Evolutionary conservation across 2,113 vertebrate species (phyloP).

Genomic region (Athene noctua): DNA sequence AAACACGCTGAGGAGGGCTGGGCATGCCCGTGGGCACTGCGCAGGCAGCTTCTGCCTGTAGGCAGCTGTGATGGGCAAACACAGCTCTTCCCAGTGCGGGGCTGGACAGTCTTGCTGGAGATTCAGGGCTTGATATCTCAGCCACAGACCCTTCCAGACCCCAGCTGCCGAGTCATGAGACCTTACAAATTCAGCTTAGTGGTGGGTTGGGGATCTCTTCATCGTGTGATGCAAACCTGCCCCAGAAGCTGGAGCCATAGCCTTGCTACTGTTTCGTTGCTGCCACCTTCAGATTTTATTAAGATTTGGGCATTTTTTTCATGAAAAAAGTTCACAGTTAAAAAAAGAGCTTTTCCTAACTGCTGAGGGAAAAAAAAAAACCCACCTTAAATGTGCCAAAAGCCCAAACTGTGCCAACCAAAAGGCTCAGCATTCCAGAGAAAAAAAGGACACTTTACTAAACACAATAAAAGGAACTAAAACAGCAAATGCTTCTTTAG

Average conservation of each 20-base stretch:
- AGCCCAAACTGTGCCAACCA: not conserved
- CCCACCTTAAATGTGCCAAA: not conserved
- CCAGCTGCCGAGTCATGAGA: fast-evolving
- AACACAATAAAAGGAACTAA: constrained; percentile 20
- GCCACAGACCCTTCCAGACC: not conserved
- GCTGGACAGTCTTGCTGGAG: not conserved
- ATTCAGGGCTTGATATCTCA: not conserved
- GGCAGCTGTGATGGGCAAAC: not conserved
- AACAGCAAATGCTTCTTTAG: not conserved
- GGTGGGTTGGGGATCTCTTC: not conserved
- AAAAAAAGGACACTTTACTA: not conserved
- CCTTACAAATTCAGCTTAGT: not conserved
- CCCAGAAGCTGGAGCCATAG: not conserved
- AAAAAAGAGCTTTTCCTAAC: constrained; percentile 11
- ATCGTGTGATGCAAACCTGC: not conserved
- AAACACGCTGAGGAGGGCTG: not conserved
- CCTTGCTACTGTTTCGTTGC: not conserved
- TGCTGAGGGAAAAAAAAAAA: not conserved
- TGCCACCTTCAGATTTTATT: constrained; percentile 56
- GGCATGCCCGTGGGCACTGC: not conserved
- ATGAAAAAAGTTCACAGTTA: not conserved
- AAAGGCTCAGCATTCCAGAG: constrained; percentile 16
- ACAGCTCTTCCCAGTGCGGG: fast-evolving
- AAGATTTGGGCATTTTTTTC: not conserved
- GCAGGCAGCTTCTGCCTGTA: not conserved